Conservation (phyloP, 1,140 invertebrate species). For the Scaptomyza hsui region DNA sequence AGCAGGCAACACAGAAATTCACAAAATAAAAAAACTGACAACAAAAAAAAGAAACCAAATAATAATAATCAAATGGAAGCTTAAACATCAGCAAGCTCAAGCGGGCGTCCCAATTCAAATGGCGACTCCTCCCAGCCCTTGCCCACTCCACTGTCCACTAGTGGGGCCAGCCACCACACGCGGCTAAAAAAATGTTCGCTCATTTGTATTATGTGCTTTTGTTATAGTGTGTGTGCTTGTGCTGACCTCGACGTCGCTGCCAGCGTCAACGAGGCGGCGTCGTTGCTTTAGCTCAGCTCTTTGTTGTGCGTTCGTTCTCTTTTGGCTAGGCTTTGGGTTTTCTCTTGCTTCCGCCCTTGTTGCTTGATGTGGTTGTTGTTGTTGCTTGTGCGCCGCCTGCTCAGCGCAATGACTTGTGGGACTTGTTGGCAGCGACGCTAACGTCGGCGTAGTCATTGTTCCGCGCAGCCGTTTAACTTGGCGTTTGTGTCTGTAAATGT, state of each 20-base stretch:
- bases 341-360: slow-evolving; percentile 70
- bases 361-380: slow-evolving; percentile 32
- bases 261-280: slow-evolving; percentile 22
- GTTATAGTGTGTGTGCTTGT: slow-evolving; percentile 39
- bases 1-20: slow-evolving; percentile 22
- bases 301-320: slow-evolving; percentile 42
- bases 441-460: slow-evolving; percentile 66
- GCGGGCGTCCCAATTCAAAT: slow-evolving; percentile 36
- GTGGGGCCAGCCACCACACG: slow-evolving; percentile 35
- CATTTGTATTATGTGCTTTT: slow-evolving; percentile 64
- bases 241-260: slow-evolving; percentile 63
- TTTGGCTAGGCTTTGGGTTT: slow-evolving; percentile 43
- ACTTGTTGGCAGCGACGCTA: slow-evolving; percentile 53
- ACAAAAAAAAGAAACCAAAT: slow-evolving; percentile 35
- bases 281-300: slow-evolving; percentile 27
- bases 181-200: slow-evolving; percentile 52
- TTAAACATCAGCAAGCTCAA: slow-evolving; percentile 32
- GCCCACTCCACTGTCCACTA: background rate
- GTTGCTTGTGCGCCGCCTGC: slow-evolving; percentile 25
- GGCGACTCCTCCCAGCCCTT: background rate
- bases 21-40: slow-evolving; percentile 16
- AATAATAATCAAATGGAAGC: slow-evolving; percentile 71
- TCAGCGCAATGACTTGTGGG: slow-evolving; percentile 69
- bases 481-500: slow-evolving; percentile 26
- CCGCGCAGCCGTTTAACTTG: slow-evolving; percentile 77